Evolutionary conservation across 2,888 invertebrate genomes (phyloP).

Genomic region (Prosopocoilus inquinatus): DNA sequence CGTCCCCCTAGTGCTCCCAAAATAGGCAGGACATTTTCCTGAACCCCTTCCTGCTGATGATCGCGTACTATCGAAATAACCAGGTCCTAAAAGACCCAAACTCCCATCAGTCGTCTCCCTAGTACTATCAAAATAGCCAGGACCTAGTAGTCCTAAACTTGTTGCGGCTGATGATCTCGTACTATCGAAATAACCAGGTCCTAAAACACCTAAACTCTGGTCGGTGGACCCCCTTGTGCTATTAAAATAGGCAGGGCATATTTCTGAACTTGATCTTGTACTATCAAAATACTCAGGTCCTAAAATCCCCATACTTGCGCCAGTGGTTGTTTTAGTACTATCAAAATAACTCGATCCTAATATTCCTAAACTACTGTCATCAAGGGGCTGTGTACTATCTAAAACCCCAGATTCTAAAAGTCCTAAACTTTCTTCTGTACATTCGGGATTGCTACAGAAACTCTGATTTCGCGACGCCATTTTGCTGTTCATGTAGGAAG

Average conservation of each 20-base stretch:
- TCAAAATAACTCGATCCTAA: neutral
- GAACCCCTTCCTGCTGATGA: neutral
- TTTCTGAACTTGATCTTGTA: neutral
- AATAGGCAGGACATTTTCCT: neutral
- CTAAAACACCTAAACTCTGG: neutral
- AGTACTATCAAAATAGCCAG: constrained; percentile 2
- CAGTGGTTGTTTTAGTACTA: neutral
- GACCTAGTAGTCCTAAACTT: constrained; percentile 2
- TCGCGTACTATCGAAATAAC: constrained; percentile 1
- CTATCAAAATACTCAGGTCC: neutral
- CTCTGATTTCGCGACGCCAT: too few species aligned
- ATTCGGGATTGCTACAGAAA: too few species aligned
- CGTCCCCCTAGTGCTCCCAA: neutral
- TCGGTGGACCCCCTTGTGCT: neutral
- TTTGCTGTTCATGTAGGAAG: too few species aligned
- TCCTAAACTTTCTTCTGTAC: neutral
- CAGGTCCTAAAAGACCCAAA: constrained; percentile 3
- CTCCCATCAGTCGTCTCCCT: neutral
- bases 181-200: neutral
- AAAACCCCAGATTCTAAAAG: neutral
- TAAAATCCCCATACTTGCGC: neutral
- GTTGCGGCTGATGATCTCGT: neutral
- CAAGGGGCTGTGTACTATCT: neutral
- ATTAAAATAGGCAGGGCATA: constrained; percentile 5
- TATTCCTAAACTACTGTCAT: neutral